Percentiles rank a stretch among this genome's conserved stretches.
Conservation (phyloP, 2,797 vertebrate species). For the Premnoplex brunnescens region DNA sequence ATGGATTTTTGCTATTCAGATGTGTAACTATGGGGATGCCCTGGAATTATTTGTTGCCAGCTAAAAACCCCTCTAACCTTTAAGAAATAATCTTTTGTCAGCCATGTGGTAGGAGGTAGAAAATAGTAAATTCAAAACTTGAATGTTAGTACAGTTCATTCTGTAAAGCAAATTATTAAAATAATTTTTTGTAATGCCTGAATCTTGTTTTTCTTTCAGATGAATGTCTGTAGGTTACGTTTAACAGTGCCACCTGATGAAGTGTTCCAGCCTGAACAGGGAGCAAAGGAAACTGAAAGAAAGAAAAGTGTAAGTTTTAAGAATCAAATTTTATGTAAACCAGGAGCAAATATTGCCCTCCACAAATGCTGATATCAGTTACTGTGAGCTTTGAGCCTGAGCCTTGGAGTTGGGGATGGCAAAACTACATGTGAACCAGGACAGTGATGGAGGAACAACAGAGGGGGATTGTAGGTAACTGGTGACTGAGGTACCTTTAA, state of each 20-base stretch:
- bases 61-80: background rate
- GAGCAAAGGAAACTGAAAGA: conserved; percentile 67
- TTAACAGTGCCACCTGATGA: conserved; percentile 87
- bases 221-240: conserved; percentile 86
- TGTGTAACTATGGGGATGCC: background rate
- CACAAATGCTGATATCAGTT: background rate
- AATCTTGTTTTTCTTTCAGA: conserved; percentile 72
- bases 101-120: background rate
- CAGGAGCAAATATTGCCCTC: background rate
- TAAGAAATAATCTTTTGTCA: background rate
- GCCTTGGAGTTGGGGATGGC: background rate
- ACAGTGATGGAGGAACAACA: background rate
- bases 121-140: background rate
- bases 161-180: background rate
- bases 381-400: background rate
- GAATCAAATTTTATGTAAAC: background rate
- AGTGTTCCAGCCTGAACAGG: conserved; percentile 66
- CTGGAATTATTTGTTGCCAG: conserved; percentile 3
- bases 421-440: background rate
- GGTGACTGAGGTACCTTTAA: background rate
- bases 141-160: background rate
- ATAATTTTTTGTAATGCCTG: background rate
- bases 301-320: conserved; percentile 81
- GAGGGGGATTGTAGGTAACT: background rate
- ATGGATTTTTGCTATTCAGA: background rate